These are phyloP conservation scores for Adelosebastes latens DNA, from an alignment of 2,797 vertebrate genomes.

Conservation along the genomic window DNA sequence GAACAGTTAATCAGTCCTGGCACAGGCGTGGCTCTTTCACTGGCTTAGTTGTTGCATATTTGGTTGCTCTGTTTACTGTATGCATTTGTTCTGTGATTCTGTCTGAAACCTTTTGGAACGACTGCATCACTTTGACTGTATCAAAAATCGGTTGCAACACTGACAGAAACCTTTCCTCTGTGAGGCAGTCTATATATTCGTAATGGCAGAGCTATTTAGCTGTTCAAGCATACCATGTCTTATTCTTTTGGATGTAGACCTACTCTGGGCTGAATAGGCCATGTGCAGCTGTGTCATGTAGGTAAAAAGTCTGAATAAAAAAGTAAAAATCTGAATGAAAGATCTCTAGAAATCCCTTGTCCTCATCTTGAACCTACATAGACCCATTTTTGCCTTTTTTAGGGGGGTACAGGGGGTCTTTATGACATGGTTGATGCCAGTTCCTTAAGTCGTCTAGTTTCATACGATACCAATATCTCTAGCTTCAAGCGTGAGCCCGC, in stretches of 20 bases:
- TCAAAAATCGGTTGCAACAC: conserved; percentile 7
- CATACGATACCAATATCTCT: neutral
- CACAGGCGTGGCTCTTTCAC: conserved; percentile 12
- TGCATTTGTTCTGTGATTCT: conserved; percentile 35
- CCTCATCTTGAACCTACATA: neutral
- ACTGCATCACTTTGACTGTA: neutral
- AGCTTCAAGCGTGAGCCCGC: neutral
- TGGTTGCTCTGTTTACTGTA: conserved; percentile 39
- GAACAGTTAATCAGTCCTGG: conserved; percentile 49
- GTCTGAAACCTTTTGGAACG: neutral
- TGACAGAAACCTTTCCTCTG: neutral
- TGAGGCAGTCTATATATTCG: neutral
- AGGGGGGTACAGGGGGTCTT: no score
- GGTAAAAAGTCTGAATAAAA: neutral
- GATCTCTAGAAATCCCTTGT: neutral
- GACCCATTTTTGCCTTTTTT: no score
- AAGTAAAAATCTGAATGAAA: neutral
- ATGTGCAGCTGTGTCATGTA: neutral
- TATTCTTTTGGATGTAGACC: neutral
- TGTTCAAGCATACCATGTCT: neutral
- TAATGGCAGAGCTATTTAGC: neutral
- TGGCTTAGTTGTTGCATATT: conserved; percentile 39
- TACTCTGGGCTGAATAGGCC: neutral
- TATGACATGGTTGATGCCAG: no score
- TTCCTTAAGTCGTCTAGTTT: neutral